Evolutionary conservation across 1,140 invertebrate species (phyloP), one percentile per base, ranked within the genome.

Genomic region (Pseudomyrmex gracilis): DNA sequence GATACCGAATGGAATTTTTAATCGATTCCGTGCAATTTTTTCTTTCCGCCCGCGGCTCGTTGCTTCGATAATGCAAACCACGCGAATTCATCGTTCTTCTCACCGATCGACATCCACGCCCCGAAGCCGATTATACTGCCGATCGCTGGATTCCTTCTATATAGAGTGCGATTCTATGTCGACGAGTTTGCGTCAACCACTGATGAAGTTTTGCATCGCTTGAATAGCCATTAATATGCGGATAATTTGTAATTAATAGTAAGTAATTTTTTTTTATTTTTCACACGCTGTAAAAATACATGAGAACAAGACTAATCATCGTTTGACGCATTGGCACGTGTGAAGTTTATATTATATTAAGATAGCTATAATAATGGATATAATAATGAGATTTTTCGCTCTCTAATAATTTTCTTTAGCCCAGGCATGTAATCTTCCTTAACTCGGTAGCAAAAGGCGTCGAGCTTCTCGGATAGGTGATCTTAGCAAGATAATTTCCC

Each of bases 1-100:
- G 43, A 78, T 84, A 73, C 17, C 80, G 60, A 77, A 77, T 73
- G 53, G 73, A 73, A 86, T 84, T 84, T 85, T 85, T 85, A 85
- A 85, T 85, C 80, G 80, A 85, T 83, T 74, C 70, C 78, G 60
- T 45, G 49, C 78, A 57, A 84, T 82, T 58, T 34, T 34, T 74
- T 73, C 49, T 49, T 43, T 84, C 34, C 12, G 55, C 57, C 60
- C 12, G 51, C 58, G 71, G 57, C 71, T 63, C 68, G 60, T 24
- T 34, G 66, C 55, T 34, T 22, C 34, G 43, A 58, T 61, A 34
- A 80, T 63, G 60, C 74, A 53, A 24, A 43, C 64, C 47, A 67
- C 51, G 70, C 70, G 58, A 43, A 61, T 74, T 43, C 13, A n/a
- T 49, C 47, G 24, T 4, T 49, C 17, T 53, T 63, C 34, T 49